Percentiles rank a stretch among this genome's conserved stretches.
Evolutionary conservation across 2,888 invertebrate species (phyloP).

Genomic region (Cetonia aurata): DNA sequence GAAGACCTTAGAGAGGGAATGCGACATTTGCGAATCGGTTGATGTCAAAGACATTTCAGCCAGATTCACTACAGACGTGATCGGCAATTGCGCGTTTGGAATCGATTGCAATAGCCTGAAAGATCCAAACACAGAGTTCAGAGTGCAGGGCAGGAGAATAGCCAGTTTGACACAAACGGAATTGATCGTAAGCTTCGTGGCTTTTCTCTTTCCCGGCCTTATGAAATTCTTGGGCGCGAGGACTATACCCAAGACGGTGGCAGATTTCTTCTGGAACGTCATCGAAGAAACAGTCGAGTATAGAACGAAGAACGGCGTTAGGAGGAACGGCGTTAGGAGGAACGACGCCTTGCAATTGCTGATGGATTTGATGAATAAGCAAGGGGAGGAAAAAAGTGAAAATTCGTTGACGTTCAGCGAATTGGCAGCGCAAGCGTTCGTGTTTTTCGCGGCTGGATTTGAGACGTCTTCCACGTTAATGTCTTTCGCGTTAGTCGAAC

Average conservation of each 20-base stretch:
- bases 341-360: constrained; percentile 71
- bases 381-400: neutral
- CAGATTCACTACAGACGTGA: constrained; percentile 71
- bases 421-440: constrained; percentile 65
- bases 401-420: constrained; percentile 49
- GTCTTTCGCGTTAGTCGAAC: constrained; percentile 65
- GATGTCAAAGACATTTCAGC: constrained; percentile 66
- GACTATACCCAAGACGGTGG: constrained; percentile 53
- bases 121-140: constrained; percentile 69
- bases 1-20: constrained; percentile 26
- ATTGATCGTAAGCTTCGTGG: constrained; percentile 32
- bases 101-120: constrained; percentile 71
- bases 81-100: constrained; percentile 72
- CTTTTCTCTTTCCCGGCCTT: constrained; percentile 49
- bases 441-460: constrained; percentile 70
- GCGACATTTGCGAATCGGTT: constrained; percentile 11
- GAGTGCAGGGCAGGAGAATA: constrained; percentile 49
- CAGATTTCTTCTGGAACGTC: constrained; percentile 65
- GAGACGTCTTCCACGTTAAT: constrained; percentile 68
- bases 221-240: constrained; percentile 51
- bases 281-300: constrained; percentile 66
- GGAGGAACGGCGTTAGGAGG: constrained; percentile 63
- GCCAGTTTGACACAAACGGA: constrained; percentile 46
- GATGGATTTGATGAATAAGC: constrained; percentile 63
- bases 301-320: constrained; percentile 65